Evolutionary conservation across 2,888 invertebrate species (phyloP).

Genomic region (Drosophila demipolita): DNA sequence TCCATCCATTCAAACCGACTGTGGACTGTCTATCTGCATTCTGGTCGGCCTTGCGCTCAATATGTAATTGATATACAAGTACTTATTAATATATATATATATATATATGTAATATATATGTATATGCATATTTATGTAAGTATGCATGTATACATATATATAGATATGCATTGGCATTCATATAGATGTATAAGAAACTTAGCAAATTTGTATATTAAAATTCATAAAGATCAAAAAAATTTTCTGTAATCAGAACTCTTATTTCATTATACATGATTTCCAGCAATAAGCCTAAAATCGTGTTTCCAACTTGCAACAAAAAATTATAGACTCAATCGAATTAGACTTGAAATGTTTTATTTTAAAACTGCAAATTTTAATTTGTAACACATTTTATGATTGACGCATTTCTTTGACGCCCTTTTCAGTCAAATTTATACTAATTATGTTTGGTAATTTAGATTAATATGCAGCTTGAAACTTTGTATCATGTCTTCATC

Average conservation of each 20-base stretch:
- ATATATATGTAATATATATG: neutral
- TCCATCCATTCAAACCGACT: slow-evolving; percentile 5
- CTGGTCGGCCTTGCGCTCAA: slow-evolving; percentile 71
- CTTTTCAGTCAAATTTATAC: slow-evolving; percentile 13
- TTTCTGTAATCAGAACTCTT: no score
- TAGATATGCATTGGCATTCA: neutral
- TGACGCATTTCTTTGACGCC: neutral
- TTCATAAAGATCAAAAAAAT: neutral
- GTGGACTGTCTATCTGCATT: slow-evolving; percentile 30
- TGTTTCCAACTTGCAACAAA: neutral
- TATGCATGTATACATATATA: neutral
- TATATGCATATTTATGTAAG: neutral
- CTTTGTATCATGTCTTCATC: slow-evolving; percentile 27
- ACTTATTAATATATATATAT: slow-evolving; percentile 12
- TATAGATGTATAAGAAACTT: neutral
- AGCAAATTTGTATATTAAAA: slow-evolving; percentile 16
- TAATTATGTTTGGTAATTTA: slow-evolving; percentile 18
- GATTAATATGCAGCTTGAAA: slow-evolving; percentile 26
- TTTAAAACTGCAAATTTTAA: neutral
- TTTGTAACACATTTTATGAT: neutral
- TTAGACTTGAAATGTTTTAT: neutral
- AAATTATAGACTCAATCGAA: neutral
- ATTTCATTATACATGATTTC: neutral
- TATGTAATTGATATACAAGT: slow-evolving; percentile 68
- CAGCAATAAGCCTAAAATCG: neutral